Evolutionary conservation across 1,140 invertebrate genomes (phyloP).

Genomic region (Stegodyphus mimosarum): DNA sequence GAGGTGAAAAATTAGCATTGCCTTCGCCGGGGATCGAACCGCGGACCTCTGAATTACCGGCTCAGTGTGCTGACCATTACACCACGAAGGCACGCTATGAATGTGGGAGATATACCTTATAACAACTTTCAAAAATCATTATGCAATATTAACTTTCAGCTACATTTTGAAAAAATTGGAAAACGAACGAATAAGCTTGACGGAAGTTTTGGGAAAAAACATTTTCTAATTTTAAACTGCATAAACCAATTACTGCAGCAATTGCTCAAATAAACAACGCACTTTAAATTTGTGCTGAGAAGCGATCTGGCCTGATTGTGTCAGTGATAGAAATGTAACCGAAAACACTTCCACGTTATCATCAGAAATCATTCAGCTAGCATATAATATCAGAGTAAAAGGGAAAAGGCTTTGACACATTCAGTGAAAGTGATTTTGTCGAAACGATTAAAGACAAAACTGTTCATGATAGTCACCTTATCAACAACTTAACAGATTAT

Average conservation of each 20-base stretch:
- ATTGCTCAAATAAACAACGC: background rate
- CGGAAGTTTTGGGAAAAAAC: slow-evolving; percentile 34
- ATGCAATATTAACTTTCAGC: slow-evolving; percentile 45
- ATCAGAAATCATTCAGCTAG: background rate
- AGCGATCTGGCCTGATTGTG: background rate
- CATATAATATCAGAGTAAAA: background rate
- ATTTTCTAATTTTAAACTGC: slow-evolving; percentile 26
- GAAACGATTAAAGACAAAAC: background rate
- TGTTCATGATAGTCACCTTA: background rate
- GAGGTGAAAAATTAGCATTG: too few relatives aligned
- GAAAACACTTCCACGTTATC: background rate
- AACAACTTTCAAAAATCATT: slow-evolving; percentile 61
- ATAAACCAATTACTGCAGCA: slow-evolving; percentile 17
- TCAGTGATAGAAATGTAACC: background rate
- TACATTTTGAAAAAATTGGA: slow-evolving; percentile 31
- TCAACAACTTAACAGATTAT: background rate
- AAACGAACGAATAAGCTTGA: slow-evolving; percentile 5
- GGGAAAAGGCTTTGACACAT: background rate
- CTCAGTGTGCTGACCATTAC: too few relatives aligned
- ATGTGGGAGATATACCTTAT: too few relatives aligned
- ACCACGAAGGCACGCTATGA: too few relatives aligned
- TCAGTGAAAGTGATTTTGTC: background rate
- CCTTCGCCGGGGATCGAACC: too few relatives aligned
- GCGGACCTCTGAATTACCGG: too few relatives aligned
- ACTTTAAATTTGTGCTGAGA: slow-evolving; percentile 1